Conservation (phyloP, 64 coral and sea anemone species). For the Pocillopora verrucosa region DNA sequence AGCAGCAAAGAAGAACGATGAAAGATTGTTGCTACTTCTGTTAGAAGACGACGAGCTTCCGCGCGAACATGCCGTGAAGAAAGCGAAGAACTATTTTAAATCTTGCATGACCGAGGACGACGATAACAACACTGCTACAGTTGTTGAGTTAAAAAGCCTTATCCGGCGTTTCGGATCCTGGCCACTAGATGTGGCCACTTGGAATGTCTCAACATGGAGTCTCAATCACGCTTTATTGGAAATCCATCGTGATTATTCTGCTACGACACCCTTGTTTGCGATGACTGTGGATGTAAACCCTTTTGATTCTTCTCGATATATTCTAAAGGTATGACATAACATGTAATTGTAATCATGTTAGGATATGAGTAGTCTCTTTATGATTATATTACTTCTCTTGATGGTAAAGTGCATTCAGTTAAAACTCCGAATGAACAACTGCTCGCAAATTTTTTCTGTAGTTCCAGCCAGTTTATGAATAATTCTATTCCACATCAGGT, state of each 20-base stretch:
- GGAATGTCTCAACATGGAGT: slow-evolving; percentile 53
- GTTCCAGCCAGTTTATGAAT: no score
- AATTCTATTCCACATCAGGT: no score
- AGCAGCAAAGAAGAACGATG: background rate
- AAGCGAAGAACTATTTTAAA: slow-evolving; percentile 26
- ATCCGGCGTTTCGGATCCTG: slow-evolving; percentile 6
- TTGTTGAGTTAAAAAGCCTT: slow-evolving; percentile 14
- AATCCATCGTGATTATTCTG: background rate
- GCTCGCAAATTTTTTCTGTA: no score
- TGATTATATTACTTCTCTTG: no score
- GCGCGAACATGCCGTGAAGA: background rate
- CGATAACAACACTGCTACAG: background rate
- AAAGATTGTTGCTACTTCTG: background rate
- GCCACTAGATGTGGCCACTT: slow-evolving; percentile 15
- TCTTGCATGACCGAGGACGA: slow-evolving; percentile 61
- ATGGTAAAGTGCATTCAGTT: no score
- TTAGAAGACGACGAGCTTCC: background rate
- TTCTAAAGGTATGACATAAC: slow-evolving; percentile 1
- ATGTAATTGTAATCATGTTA: no score
- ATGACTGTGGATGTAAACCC: slow-evolving; percentile 36
- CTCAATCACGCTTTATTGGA: background rate
- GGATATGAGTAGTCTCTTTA: no score
- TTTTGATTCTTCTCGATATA: background rate
- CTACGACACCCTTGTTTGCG: background rate
- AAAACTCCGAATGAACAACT: no score